These are phyloP conservation scores for Hirtodrosophila trivittata DNA, from an alignment of 2,888 invertebrate species.

Conservation along the genomic window DNA sequence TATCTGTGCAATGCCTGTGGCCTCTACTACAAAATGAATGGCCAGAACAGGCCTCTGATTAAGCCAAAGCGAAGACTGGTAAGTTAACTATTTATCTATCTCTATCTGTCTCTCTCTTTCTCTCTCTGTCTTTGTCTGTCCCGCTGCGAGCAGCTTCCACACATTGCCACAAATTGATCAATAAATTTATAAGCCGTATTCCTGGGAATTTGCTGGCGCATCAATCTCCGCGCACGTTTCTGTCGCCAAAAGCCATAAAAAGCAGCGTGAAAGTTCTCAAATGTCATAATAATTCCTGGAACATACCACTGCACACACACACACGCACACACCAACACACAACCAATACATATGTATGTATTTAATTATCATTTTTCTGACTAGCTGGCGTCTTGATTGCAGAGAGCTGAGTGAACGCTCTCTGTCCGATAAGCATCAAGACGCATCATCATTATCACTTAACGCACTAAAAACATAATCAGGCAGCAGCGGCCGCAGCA, in stretches of 20 bases:
- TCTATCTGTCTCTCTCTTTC: background rate
- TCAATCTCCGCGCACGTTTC: constrained; percentile 69
- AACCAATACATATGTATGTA: constrained; percentile 25
- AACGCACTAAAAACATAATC: constrained; percentile 80
- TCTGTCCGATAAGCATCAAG: constrained; percentile 68
- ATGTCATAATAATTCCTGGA: constrained; percentile 82
- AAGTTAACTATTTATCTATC: constrained; percentile 85
- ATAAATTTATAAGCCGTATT: constrained; percentile 67
- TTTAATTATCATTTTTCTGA: constrained; percentile 61
- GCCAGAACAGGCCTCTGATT: constrained; percentile 98
- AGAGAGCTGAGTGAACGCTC: constrained; percentile 52
- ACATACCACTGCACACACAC: constrained; percentile 39
- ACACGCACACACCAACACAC: constrained; percentile 15
- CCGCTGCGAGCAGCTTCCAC: constrained; percentile 64
- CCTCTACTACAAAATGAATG: constrained; percentile 99
- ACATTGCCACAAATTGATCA: constrained; percentile 73
- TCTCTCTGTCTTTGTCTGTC: constrained; percentile 3
- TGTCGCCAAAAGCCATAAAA: constrained; percentile 76
- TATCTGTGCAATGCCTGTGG: constrained; percentile 99
- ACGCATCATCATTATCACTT: constrained; percentile 79
- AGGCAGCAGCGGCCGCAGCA: constrained; percentile 55
- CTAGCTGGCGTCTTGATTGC: constrained; percentile 69
- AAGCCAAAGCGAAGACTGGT: constrained; percentile 99
- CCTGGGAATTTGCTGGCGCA: constrained; percentile 67
- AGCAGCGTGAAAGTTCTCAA: constrained; percentile 79